phyloP scores from a whole-genome alignment of 2,888 invertebrate genomes.

The Gryllus longicercus region DNA sequence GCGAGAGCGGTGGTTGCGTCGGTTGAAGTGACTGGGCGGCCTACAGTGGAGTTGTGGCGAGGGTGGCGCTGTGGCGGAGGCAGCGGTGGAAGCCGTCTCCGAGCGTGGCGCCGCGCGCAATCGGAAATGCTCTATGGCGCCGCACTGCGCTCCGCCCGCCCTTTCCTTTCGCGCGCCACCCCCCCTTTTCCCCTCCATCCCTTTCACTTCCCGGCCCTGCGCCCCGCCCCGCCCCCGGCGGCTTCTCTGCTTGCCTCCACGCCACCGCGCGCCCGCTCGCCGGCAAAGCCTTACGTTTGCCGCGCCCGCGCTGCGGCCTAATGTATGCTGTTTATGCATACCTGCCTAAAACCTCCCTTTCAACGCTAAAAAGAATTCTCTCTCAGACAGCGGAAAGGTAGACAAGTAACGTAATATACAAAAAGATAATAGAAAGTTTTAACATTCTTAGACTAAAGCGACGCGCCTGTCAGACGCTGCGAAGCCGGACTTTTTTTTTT shows the following conservation, averaged over 20 bases:
- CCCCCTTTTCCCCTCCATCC: background rate
- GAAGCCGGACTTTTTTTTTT: too few species aligned
- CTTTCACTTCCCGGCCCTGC: background rate
- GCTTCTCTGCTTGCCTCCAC: background rate
- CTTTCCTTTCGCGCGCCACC: background rate
- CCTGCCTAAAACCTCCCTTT: background rate
- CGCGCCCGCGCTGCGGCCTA: background rate
- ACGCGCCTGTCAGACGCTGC: background rate
- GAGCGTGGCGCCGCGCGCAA: too few species aligned
- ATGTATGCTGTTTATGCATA: slow-evolving; percentile 10
- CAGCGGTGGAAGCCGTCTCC: too few species aligned
- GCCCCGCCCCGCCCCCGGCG: background rate
- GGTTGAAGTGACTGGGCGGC: too few species aligned
- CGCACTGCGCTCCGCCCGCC: background rate
- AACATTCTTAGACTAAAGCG: background rate
- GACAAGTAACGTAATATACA: background rate
- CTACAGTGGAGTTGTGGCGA: too few species aligned
- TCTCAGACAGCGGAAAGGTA: slow-evolving; percentile 1
- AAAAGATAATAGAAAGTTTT: slow-evolving; percentile 17
- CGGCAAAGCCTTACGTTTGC: background rate
- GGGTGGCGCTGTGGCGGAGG: too few species aligned
- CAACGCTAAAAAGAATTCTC: slow-evolving; percentile 10
- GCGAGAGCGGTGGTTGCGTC: too few species aligned
- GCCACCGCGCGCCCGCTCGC: background rate
- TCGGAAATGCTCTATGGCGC: too few species aligned